Evolutionary conservation across 2,113 vertebrate genomes (phyloP).

Genomic region (Perca fluviatilis): DNA sequence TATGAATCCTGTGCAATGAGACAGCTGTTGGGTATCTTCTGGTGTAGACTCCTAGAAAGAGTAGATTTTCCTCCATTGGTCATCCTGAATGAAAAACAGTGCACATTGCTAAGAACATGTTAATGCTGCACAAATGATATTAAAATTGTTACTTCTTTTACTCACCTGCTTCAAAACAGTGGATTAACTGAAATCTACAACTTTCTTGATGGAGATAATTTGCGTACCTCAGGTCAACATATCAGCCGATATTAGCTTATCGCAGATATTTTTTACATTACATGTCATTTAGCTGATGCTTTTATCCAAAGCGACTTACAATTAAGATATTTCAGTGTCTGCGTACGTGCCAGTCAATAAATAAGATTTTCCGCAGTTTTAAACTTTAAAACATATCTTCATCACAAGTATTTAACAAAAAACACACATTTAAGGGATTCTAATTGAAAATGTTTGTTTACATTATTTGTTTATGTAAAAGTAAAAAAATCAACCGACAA

Average conservation of each 20-base stretch:
- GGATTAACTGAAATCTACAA: too few relatives aligned
- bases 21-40: constrained; percentile 88
- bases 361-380: neutral
- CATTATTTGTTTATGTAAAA: neutral
- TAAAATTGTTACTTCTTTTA: neutral
- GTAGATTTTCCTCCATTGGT: constrained; percentile 97
- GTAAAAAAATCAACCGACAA: neutral
- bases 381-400: neutral
- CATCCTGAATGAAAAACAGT: constrained; percentile 80
- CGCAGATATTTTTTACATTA: too few relatives aligned
- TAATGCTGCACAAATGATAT: neutral
- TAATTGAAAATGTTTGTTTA: neutral
- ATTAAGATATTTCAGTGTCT: too few relatives aligned
- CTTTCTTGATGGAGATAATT: too few relatives aligned
- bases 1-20: constrained; percentile 92
- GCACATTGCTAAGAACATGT: neutral
- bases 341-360: neutral
- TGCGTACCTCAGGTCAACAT: too few relatives aligned
- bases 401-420: neutral
- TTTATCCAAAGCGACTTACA: too few relatives aligned
- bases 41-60: constrained; percentile 86
- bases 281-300: too few relatives aligned
- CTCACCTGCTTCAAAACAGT: neutral
- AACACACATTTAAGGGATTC: neutral
- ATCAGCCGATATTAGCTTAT: neutral